Percentiles rank a stretch among this genome's conserved stretches.
Conservation (phyloP, 2,888 invertebrate genomes). For the Brachyptera risi region DNA sequence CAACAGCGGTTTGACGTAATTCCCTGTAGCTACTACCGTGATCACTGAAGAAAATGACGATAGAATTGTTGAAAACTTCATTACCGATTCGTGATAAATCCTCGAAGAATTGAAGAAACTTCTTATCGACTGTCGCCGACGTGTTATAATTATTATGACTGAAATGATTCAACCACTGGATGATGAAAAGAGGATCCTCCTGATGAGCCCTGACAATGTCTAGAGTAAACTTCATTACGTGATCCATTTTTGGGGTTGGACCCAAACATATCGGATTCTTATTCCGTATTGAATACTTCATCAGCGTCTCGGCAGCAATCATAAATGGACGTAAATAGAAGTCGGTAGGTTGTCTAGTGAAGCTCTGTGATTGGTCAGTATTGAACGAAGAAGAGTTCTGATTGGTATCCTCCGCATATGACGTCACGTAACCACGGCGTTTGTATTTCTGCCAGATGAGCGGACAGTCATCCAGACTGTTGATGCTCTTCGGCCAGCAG, state of each 20-base stretch:
- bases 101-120: constrained; percentile 54
- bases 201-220: constrained; percentile 59
- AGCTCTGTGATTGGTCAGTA: constrained; percentile 67
- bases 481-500: constrained; percentile 37
- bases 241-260: constrained; percentile 59
- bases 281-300: no score
- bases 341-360: constrained; percentile 69
- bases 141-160: constrained; percentile 67
- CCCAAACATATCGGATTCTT: constrained; percentile 61
- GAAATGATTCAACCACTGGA: constrained; percentile 75
- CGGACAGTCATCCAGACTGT: constrained; percentile 62
- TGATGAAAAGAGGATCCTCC: constrained; percentile 61
- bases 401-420: constrained; percentile 79
- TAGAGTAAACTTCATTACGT: constrained; percentile 62
- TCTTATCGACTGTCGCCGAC: constrained; percentile 61
- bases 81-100: constrained; percentile 55
- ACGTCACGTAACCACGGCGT: constrained; percentile 67
- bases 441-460: constrained; percentile 76
- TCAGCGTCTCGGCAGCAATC: constrained; percentile 50
- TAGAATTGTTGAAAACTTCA: constrained; percentile 59
- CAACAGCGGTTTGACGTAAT: constrained; percentile 61
- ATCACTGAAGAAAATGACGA: constrained; percentile 71
- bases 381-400: no score
- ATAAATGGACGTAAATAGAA: constrained; percentile 75
- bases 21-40: constrained; percentile 75